Conservation (phyloP, 2,113 vertebrate genomes). For the Lepidothrix coronata region DNA sequence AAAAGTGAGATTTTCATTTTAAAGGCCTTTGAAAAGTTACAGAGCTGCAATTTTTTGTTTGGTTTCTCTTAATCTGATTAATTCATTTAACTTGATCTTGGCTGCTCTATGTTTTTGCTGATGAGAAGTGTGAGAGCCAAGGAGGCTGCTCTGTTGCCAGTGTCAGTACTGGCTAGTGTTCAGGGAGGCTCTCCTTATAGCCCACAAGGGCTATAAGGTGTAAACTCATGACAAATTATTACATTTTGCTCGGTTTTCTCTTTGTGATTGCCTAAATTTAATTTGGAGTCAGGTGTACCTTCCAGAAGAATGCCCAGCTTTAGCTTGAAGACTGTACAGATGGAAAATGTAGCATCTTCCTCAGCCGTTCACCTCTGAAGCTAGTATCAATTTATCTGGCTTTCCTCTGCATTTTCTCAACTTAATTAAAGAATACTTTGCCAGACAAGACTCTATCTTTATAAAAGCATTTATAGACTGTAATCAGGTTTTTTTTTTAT, state of each 20-base stretch:
- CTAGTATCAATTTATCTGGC: background rate
- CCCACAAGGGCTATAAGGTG: background rate
- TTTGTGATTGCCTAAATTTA: background rate
- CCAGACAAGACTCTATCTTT: background rate
- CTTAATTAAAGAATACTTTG: background rate
- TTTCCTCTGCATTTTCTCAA: background rate
- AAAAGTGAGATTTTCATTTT: background rate
- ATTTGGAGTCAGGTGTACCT: background rate
- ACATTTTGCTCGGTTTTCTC: background rate
- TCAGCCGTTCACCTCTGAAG: background rate
- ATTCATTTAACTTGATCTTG: background rate
- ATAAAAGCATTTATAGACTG: background rate
- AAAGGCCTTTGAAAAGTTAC: background rate
- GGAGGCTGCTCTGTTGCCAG: background rate
- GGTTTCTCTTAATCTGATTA: background rate
- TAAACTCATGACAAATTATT: background rate
- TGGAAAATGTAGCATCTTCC: background rate
- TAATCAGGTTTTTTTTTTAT: background rate
- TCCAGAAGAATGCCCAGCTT: background rate
- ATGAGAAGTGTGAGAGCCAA: background rate
- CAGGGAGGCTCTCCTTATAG: too few species aligned
- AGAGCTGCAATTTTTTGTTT: background rate
- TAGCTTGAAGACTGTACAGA: background rate
- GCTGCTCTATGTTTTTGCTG: background rate
- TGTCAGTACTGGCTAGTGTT: rapidly evolving